Base-by-base conservation (phyloP, 2,888 invertebrate species). In the Busseola fusca region DNA sequence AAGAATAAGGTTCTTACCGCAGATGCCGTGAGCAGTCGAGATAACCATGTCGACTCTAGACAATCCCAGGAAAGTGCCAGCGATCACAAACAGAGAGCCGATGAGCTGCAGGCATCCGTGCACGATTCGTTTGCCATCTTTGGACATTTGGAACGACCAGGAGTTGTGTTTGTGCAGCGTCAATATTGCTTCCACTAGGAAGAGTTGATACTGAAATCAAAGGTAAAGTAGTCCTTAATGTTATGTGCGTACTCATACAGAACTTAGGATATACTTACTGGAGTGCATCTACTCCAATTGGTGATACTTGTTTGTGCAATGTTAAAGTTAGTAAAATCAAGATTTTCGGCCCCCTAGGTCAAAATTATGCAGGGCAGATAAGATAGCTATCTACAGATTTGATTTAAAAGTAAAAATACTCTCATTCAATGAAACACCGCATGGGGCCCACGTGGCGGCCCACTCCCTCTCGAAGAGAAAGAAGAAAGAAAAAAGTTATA, bases 81-180 rank as follows among this genome's bases (percentile, higher is more conserved):
- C 93, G 7, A 96, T 91, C 57, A 94, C 95, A 82, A 96, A 94
- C 27, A 94, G 57, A 0, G 96, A 89, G 0, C 96, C 96, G 9
- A 96, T 88, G 1, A 95, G 89, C 80, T 96, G 96, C 10, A 96
- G 89, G 67, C 96, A 92, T 82, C 96, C 96, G 82, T 96, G 96
- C 1, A 96, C 89, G 6, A 94, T 90, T 27, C 93, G 90, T 78
- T 93, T 94, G 27, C 91, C 92, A 62, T 95, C 94, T 27, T 87
- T 89, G 2, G 93, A 91, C 65, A 96, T 85, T 77, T 94, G 93
- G 68, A 88, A 91, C 0, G 96, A 95, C 96, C 96, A 96, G 40
- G 95, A 92, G 87, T 96, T 96, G 84, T 96, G 95, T 40, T 91
- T 88, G 80, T 96, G 94, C 6, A 96, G 88, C 2, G 95, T 94